Base-by-base conservation (phyloP, 2,888 invertebrate genomes). In the Pteria penguin region DNA sequence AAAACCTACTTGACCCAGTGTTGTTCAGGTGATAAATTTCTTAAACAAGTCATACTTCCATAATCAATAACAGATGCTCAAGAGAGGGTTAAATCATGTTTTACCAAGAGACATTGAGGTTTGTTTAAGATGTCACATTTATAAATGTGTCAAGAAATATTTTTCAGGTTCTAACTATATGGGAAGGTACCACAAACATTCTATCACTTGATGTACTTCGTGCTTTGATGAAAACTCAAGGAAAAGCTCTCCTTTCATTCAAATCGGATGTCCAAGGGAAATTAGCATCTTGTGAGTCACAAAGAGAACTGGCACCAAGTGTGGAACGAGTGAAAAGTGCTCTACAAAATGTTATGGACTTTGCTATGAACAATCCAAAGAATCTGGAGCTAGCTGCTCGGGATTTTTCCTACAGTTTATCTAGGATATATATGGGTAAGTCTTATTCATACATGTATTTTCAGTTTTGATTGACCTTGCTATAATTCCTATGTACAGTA, bases 141-240 rank as follows among this genome's bases (percentile, higher is more conserved):
- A n/a, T n/a, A 22, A n/a, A 57, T 45, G 14, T 31, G 4, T 11
- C 45, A 45, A 26, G n/a, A n/a, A n/a, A 60, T n/a, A n/a, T n/a
- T 24, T 45, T 18, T 2, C 73, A 93, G 93, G 94, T 94, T 1
- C 88, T 93, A 36, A 93, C 94, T 22, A 94, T 94, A 75, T 94
- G 94, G 94, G 94, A 94, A 87, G 94, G 94, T 24, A 94, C 94
- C 1, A 94, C 94, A 5, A 94, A 94, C 84, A 92, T 94, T 52
- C 87, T 94, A 54, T 93, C 93, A 0, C 86, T 94, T 45, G 94
- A 94, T 85, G 93, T 94, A 3, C 89, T 94, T 4, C 88, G 94
- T 68, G 93, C 93, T 2, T 87, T 94, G 18, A 87, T 83, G 36
- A 93, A 93, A 80, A 90, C 91, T 1, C 86, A 92, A 54, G 93